Evolutionary conservation across 2,113 vertebrate species (phyloP).

Genomic region (Alethe diademata): DNA sequence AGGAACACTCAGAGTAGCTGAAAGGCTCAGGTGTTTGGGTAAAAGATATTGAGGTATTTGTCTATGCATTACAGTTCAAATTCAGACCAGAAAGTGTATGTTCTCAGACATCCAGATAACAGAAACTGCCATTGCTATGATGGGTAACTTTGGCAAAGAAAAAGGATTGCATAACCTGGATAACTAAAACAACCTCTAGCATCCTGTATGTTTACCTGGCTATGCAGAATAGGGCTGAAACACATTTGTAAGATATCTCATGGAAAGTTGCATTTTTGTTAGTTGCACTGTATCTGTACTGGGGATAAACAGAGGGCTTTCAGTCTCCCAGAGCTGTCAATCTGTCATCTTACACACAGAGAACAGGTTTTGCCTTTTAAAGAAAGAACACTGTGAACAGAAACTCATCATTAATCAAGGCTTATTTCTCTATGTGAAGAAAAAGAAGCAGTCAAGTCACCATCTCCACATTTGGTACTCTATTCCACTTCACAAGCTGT

Average conservation of each 20-base stretch:
- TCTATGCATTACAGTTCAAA: background rate
- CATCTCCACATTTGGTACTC: constrained; percentile 38
- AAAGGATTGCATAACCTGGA: background rate
- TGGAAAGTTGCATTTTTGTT: background rate
- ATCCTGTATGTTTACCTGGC: background rate
- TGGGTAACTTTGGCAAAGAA: background rate
- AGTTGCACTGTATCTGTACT: background rate
- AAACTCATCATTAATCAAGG: constrained; percentile 58
- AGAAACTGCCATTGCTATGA: background rate
- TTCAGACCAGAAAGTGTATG: background rate
- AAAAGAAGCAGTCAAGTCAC: background rate
- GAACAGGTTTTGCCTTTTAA: constrained; percentile 61
- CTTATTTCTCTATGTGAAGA: background rate
- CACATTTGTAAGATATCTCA: background rate
- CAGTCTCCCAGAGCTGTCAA: constrained; percentile 50
- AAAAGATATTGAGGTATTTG: background rate
- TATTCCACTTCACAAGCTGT: constrained; percentile 40
- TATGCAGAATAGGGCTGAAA: background rate
- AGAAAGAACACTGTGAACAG: constrained; percentile 53
- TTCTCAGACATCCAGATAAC: background rate
- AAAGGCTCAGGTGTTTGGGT: background rate
- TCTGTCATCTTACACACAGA: constrained; percentile 31
- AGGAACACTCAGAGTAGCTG: background rate
- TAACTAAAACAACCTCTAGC: background rate
- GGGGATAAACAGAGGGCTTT: constrained; percentile 52